Evolutionary conservation across 2,113 vertebrate genomes (phyloP).

Genomic region (Siniperca chuatsi): DNA sequence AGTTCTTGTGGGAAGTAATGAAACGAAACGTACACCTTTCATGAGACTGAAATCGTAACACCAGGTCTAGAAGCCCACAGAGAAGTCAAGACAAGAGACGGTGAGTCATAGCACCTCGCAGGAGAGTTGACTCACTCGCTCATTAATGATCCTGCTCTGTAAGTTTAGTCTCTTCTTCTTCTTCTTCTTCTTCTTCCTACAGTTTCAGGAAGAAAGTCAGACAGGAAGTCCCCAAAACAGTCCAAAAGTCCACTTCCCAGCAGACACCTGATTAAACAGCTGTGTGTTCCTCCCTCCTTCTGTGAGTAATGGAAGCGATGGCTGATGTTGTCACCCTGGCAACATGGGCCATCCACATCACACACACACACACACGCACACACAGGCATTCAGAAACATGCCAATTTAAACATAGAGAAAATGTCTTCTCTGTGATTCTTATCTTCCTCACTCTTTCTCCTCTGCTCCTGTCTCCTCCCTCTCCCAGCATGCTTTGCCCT

Average conservation of each 20-base stretch:
- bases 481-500: conserved; percentile 32
- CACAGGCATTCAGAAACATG: not conserved
- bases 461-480: conserved; percentile 7
- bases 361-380: not conserved
- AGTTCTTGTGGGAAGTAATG: conserved; percentile 35
- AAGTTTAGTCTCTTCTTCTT: conserved; percentile 1
- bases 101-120: conserved; percentile 27
- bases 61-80: not conserved
- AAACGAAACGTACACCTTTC: conserved; percentile 12
- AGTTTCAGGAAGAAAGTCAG: conserved; percentile 13
- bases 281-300: not conserved
- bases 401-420: not conserved
- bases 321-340: conserved; percentile 13
- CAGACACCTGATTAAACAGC: not conserved
- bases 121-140: conserved; percentile 22
- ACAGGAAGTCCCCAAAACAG: not conserved
- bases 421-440: not conserved
- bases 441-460: not conserved
- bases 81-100: not conserved
- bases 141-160: conserved; percentile 22
- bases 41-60: conserved; percentile 9
- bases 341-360: not conserved
- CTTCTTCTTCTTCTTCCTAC: not conserved
- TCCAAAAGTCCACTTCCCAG: not conserved
- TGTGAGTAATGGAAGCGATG: conserved; percentile 26